Conservation (phyloP, 1,140 invertebrate species). For the Hypsibius dujardini region DNA sequence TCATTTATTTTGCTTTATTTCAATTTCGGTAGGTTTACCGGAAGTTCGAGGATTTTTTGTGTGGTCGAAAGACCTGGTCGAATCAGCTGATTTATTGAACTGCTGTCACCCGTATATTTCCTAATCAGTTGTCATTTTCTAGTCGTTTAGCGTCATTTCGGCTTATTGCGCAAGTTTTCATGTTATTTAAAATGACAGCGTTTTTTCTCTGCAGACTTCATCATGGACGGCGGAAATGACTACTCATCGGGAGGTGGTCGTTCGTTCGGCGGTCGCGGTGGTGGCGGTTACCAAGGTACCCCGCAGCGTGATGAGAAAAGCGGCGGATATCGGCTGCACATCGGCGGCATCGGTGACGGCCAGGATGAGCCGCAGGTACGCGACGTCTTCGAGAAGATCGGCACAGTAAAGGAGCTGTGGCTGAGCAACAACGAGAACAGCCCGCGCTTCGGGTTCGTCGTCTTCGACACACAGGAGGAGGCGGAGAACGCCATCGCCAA, state of each 20-base stretch:
- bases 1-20: too few species aligned
- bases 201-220: too few species aligned
- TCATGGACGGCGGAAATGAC: slow-evolving; percentile 10
- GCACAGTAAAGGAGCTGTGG: slow-evolving; percentile 16
- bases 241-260: slow-evolving; percentile 12
- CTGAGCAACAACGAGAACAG: neutral
- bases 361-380: slow-evolving; percentile 22
- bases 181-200: too few species aligned
- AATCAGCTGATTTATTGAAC: too few species aligned
- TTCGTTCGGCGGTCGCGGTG: slow-evolving; percentile 11
- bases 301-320: slow-evolving; percentile 9
- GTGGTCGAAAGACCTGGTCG: too few species aligned
- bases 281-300: slow-evolving; percentile 10
- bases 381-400: neutral
- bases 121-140: too few species aligned
- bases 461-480: neutral
- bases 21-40: too few species aligned
- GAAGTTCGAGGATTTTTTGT: too few species aligned
- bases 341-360: slow-evolving; percentile 17
- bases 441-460: slow-evolving; percentile 8
- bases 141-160: too few species aligned
- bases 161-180: too few species aligned
- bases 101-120: too few species aligned
- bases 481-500: slow-evolving; percentile 13
- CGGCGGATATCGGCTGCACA: slow-evolving; percentile 17